Percentiles rank a stretch among this genome's conserved stretches.
Conservation (phyloP, 2,797 vertebrate species). For the Scleropages formosus region DNA sequence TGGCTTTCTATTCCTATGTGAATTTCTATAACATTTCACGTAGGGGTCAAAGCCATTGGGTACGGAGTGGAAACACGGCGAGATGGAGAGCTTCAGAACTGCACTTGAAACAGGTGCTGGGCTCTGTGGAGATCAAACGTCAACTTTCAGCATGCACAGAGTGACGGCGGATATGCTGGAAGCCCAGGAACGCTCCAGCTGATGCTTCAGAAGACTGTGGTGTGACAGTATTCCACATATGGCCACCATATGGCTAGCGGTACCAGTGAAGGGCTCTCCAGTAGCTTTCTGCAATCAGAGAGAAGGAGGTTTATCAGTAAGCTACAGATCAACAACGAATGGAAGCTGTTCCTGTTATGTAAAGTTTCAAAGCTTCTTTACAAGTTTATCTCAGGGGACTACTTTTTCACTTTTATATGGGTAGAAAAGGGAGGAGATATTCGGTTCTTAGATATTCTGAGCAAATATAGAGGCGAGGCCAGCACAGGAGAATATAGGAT, state of each 20-base stretch:
- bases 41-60: constrained; percentile 99
- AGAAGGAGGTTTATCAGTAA: neutral
- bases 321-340: neutral
- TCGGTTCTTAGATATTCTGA: neutral
- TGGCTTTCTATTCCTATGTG: constrained; percentile 99
- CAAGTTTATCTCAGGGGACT: neutral
- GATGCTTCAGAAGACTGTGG: neutral
- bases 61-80: constrained; percentile 84
- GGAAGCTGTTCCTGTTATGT: neutral
- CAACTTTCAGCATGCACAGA: too few species aligned
- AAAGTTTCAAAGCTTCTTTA: neutral
- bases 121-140: neutral
- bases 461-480: neutral
- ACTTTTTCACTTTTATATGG: neutral
- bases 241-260: neutral
- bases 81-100: constrained; percentile 10
- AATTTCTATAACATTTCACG: constrained; percentile 90
- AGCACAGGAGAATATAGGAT: neutral
- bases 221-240: neutral
- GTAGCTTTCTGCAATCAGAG: neutral
- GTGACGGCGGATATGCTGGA: neutral
- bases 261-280: neutral
- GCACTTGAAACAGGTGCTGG: too few species aligned
- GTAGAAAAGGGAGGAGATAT: constrained; percentile 7
- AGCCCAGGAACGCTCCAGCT: neutral